Evolutionary conservation across 2,797 vertebrate species (phyloP), one percentile per base, ranked within the genome.

Genomic region (Lophius americanus): DNA sequence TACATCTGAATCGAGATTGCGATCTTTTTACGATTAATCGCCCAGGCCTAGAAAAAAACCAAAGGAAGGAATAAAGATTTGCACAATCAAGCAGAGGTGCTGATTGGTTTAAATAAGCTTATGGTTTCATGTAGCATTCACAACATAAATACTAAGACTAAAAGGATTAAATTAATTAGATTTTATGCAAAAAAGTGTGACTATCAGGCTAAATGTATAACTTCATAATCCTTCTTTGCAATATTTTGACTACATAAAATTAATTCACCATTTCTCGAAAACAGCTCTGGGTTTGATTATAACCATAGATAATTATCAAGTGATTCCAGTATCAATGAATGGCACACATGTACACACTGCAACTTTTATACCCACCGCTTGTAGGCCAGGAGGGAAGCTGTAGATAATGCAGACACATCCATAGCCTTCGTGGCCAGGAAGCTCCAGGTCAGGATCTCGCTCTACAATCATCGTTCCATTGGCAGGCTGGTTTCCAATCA

Each of bases 351-450:
- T n/a, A 7, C 46, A 44, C 11, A 35, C 38, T 50, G 8, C 53
- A 14, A 41, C 7, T 53, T 5, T 37, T 69, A 10, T 77, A 91
- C 96, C 95, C 94, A 98, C 96, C 83, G 93, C 94, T 86, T 98
- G 96, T 39, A 95, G 88, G 67, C 96, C 96, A 13, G 96, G 95
- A 71, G 95, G 95, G 92, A 98, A 98, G 94, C 95, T 96, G 70
- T 98, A 98, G 87, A 96, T 96, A 89, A 98, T 95, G 90, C 95
- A 96, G 91, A 98, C 95, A 90, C 96, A 96, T 64, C 96, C 96
- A 1, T 90, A 95, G 58, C 95, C 95, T 90, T 97, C 96, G 50
- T 97, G 95, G 71, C 97, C 95, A 39, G 96, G 94, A 82, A 98
- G 92, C 62, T 95, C 94, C 54, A 96, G 90, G 49, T 95, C 94